phyloP scores from a whole-genome alignment of 2,113 vertebrate genomes.

The Coptodon bakossiorum region DNA sequence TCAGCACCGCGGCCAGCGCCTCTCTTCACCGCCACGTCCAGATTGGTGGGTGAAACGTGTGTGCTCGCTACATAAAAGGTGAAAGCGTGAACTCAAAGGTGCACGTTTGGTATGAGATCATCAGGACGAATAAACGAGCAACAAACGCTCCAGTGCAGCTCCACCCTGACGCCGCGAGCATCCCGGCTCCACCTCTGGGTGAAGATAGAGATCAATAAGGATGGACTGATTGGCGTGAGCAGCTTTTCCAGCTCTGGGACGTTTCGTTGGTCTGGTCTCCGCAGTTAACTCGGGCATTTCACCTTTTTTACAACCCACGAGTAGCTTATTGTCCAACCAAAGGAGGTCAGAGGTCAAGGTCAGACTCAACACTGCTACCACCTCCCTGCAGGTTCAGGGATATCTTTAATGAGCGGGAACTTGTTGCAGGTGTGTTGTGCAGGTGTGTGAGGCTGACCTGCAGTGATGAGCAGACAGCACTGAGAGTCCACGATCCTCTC shows the following conservation, averaged over 20 bases:
- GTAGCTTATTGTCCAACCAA: not conserved
- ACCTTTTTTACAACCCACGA: not conserved
- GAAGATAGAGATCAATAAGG: not conserved
- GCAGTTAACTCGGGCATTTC: not conserved
- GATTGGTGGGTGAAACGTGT: not conserved
- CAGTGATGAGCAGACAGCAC: slow-evolving; percentile 87
- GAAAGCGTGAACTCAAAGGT: not conserved
- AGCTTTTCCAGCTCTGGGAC: not conserved
- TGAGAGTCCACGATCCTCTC: slow-evolving; percentile 87
- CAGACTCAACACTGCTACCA: not conserved
- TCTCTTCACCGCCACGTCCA: not conserved
- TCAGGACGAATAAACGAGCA: not conserved
- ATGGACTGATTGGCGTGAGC: not conserved
- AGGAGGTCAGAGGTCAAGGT: not conserved
- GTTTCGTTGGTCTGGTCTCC: not conserved
- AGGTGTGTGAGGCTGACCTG: slow-evolving; percentile 72
- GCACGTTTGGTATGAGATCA: not conserved
- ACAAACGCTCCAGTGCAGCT: not conserved
- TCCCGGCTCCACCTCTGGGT: not conserved
- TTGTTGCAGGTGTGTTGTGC: not conserved
- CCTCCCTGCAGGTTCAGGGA: not conserved
- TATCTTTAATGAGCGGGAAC: not conserved
- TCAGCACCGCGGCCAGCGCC: not conserved
- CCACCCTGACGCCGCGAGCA: accelerated
- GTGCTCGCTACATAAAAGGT: not conserved